These are phyloP conservation scores for Limnephilus auricula DNA, from an alignment of 2,888 invertebrate species.

Conservation along the genomic window DNA sequence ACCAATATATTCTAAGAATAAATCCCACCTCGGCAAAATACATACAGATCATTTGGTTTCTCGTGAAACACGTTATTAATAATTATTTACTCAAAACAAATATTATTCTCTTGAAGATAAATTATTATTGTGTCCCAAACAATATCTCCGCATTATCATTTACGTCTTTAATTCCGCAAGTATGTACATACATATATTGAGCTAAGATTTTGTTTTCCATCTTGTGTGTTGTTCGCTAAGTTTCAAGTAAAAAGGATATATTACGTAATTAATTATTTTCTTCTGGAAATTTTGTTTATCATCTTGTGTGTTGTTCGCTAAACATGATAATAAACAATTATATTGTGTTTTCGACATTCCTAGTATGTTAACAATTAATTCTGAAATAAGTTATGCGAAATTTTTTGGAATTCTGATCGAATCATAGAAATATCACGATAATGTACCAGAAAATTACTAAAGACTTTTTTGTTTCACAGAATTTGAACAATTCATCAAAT, in stretches of 20 bases:
- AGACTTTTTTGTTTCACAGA: too few species aligned
- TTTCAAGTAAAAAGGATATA: background rate
- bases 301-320: too few species aligned
- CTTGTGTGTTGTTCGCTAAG: background rate
- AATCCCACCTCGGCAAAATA: background rate
- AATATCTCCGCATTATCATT: background rate
- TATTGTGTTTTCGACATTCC: too few species aligned
- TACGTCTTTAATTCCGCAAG: background rate
- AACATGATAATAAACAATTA: background rate
- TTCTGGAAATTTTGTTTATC: too few species aligned
- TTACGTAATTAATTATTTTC: constrained; percentile 2
- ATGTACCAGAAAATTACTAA: too few species aligned
- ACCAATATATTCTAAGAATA: background rate
- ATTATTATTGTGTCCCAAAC: background rate
- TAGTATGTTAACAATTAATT: background rate
- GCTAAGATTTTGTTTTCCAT: background rate
- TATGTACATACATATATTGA: background rate
- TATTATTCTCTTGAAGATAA: background rate
- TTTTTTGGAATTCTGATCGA: background rate
- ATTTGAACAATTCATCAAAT: too few species aligned
- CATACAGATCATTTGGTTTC: background rate
- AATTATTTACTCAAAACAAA: background rate
- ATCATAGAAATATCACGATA: background rate
- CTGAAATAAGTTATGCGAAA: background rate
- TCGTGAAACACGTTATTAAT: background rate